These are phyloP conservation scores for Drosophila saltans DNA, from an alignment of 1,140 invertebrate species.

Conservation along the genomic window DNA sequence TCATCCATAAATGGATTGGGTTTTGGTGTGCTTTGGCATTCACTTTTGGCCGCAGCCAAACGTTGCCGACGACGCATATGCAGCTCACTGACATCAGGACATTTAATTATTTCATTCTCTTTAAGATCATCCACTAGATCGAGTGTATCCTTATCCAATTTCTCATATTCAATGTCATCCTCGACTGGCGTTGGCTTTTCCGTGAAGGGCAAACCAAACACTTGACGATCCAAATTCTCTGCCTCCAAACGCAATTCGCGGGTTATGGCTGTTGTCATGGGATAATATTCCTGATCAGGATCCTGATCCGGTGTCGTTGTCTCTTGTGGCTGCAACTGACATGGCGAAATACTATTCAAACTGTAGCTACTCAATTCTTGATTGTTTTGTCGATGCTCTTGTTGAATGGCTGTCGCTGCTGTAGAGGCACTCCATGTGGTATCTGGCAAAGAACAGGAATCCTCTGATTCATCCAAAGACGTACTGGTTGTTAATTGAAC, in stretches of 20 bases:
- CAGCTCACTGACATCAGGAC: constrained; percentile 70
- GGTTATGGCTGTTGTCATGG: constrained; percentile 93
- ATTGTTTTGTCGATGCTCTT: constrained; percentile 56
- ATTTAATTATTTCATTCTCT: constrained; percentile 77
- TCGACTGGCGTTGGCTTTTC: constrained; percentile 38
- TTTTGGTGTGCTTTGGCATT: constrained; percentile 47
- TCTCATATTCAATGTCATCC: constrained; percentile 73
- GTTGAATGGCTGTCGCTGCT: constrained; percentile 76
- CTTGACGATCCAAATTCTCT: constrained; percentile 91
- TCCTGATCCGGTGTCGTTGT: constrained; percentile 86
- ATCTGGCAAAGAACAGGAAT: constrained; percentile 82
- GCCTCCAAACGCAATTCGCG: constrained; percentile 91
- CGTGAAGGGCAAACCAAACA: constrained; percentile 85
- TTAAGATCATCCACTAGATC: constrained; percentile 79
- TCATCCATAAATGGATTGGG: constrained; percentile 73
- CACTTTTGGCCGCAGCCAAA: constrained; percentile 61
- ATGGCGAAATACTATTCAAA: constrained; percentile 51
- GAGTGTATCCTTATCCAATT: constrained; percentile 76
- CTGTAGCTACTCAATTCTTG: constrained; percentile 71
- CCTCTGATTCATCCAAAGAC: constrained; percentile 83
- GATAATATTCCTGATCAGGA: constrained; percentile 90
- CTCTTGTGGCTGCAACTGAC: background rate
- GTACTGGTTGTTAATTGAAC: constrained; percentile 83
- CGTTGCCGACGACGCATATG: constrained; percentile 66
- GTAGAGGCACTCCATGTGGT: constrained; percentile 79